Evolutionary conservation across 1,140 invertebrate species (phyloP), one percentile per base, ranked within the genome.

Genomic region (Macrostomum lignano): DNA sequence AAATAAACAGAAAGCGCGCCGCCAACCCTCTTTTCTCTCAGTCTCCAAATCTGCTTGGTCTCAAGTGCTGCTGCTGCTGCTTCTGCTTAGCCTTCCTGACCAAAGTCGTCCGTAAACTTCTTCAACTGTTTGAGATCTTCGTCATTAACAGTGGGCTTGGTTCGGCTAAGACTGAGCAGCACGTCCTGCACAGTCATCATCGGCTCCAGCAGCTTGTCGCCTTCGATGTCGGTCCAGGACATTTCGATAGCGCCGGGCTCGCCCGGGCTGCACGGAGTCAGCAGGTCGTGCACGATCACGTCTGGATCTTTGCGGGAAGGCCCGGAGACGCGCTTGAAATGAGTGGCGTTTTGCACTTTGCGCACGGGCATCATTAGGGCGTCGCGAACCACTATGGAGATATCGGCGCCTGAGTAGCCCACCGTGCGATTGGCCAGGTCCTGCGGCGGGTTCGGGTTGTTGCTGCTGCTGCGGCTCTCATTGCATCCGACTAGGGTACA

Each of bases 301-400:
- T 69, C 65, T 14, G 74, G 74, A 55, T 96, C 70, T 19, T 62
- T 62, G 7, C 74, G 71, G 35, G 72, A 79, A 1, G 79, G 79
- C 9, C 82, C 86, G 28, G 67, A 54, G 1, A 86, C 68, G 51
- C 65, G 35, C 53, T 75, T 73, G 50, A 93, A 93, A 55, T 91
- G 82, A 21, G 91, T 98, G 1, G 91, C 88, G 2, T 72, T 79
- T 57, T 96, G 91, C 1, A 98, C 82, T 65, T 91, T 88, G 36
- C 88, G 66, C 1, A 98, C 82, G 3, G 91, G 91, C 47, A 94
- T 79, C 86, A 96, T 96, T 1, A 98, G 60, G 4, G 91, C 81
- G 63, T 98, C 91, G 37, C 84, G 62, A 2, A 96, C 86, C 25
- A 98, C 74, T 55, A 96, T 81, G 50, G 74, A 78, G 41, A 98